Base-by-base conservation (phyloP, 2,797 vertebrate genomes). In the Artibeus jamaicensis region DNA sequence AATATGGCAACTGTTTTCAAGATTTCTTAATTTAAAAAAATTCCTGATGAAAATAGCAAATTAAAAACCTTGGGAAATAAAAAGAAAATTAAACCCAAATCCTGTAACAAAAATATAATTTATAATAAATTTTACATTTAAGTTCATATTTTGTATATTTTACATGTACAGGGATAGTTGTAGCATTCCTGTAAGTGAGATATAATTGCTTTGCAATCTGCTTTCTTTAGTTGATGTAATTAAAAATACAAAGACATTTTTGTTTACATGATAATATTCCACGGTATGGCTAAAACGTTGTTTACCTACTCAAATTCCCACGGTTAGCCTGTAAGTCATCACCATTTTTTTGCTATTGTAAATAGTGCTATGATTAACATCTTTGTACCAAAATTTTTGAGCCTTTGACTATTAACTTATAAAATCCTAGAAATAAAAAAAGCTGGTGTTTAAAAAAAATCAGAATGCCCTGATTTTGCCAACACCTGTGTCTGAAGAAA, bases 101-200 rank as follows among this genome's bases (percentile, higher is more conserved):
- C 71, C 37, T n/a, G 9, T 59, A 46, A 53, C 24, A 32, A 92
- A 53, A 5, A 48, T 53, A 44, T n/a, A 55, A 79, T 32, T 14
- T 16, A 37, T 50, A 86, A 94, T 92, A 94, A 68, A 81, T 48
- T 95, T 74, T 57, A 26, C 83, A 78, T 92, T 89, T 34, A 90
- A 94, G 53, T 68, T 6, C 48, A n/a, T 67, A 39, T 48, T 46
- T 86, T 88, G 24, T 87, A 6, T 82, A 76, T 68, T 84, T 82
- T 55, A 37, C 7, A 3, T 76, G 5, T 34, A 24, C 12, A 68
- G n/a, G 42, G 77, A 67, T 84, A 79, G 73, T 65, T 76, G n/a
- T 9, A 59, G 22, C 18, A 62, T 92, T 92, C 83, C 70, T 78
- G 1, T 68, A 53, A 48, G n/a, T 44, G 59, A n/a, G 22, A 68